Conservation (phyloP, 2,113 vertebrate genomes). For the Callionymus lyra region DNA sequence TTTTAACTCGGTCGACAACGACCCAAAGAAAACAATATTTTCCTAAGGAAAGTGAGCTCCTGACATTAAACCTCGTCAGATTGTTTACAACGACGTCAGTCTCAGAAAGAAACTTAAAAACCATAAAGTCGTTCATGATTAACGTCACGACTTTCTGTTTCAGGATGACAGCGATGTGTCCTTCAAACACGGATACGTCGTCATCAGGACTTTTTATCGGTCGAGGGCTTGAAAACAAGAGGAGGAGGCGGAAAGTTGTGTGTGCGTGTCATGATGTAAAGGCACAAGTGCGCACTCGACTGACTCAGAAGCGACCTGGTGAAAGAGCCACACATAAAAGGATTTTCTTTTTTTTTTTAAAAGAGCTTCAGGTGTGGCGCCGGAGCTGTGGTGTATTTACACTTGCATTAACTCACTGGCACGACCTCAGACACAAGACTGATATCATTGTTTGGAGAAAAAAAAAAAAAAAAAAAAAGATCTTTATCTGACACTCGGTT, state of each 20-base stretch:
- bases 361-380: conserved; percentile 12
- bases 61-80: too few species aligned
- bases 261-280: conserved; percentile 45
- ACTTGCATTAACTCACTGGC: neutral
- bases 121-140: too few species aligned
- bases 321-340: conserved; percentile 47
- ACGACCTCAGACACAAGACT: conserved; percentile 5
- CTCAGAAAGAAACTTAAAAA: too few species aligned
- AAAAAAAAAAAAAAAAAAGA: conserved; percentile 7
- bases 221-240: too few species aligned
- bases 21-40: too few species aligned
- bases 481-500: conserved; percentile 19
- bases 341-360: too few species aligned
- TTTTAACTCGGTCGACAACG: too few species aligned
- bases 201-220: conserved; percentile 15
- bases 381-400: conserved; percentile 10
- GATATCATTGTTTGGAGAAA: conserved; percentile 17
- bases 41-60: too few species aligned
- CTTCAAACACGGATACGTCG: conserved; percentile 25
- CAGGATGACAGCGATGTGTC: conserved; percentile 4
- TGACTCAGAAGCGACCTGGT: conserved; percentile 30
- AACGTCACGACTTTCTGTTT: neutral
- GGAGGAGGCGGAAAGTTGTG: conserved; percentile 37
- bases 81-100: too few species aligned
- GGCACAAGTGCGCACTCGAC: conserved; percentile 31